Conservation (phyloP, 37 sponge, comb jelly and placozoan genomes). For the Halichondria panicea region DNA sequence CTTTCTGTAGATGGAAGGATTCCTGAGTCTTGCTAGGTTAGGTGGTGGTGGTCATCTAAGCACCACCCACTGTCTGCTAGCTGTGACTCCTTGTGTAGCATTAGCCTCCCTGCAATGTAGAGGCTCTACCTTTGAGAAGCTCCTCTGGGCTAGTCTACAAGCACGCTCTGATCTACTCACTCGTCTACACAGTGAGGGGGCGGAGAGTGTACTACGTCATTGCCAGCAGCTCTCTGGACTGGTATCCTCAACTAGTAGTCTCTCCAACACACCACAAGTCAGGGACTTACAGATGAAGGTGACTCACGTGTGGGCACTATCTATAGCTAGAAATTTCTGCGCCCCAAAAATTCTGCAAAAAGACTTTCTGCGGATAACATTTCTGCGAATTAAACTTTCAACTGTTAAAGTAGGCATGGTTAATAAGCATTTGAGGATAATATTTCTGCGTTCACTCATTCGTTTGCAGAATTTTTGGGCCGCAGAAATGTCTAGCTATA, state of each 20-base stretch:
- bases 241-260: conserved; percentile 36
- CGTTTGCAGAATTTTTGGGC: not conserved
- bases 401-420: too few relatives aligned
- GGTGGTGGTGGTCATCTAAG: conserved; percentile 51
- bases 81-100: conserved; percentile 27
- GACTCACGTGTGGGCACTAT: not conserved
- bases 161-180: conserved; percentile 45
- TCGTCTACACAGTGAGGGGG: conserved; percentile 24
- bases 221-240: conserved; percentile 68
- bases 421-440: too few relatives aligned
- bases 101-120: conserved; percentile 32
- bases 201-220: conserved; percentile 22
- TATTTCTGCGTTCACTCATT: not conserved
- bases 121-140: conserved; percentile 49
- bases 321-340: too few relatives aligned
- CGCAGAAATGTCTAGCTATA: not conserved
- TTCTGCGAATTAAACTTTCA: too few relatives aligned
- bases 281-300: conserved; percentile 81
- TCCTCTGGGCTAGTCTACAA: conserved; percentile 54
- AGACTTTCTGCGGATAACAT: too few relatives aligned
- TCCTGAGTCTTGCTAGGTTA: conserved; percentile 41
- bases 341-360: too few relatives aligned
- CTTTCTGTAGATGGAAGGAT: conserved; percentile 41
- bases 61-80: conserved; percentile 30
- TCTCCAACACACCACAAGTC: conserved; percentile 40